Evolutionary conservation across 30 jellyfish, hydroid and myxozoan genomes (phyloP).

Genomic region (Sanderia malayensis): DNA sequence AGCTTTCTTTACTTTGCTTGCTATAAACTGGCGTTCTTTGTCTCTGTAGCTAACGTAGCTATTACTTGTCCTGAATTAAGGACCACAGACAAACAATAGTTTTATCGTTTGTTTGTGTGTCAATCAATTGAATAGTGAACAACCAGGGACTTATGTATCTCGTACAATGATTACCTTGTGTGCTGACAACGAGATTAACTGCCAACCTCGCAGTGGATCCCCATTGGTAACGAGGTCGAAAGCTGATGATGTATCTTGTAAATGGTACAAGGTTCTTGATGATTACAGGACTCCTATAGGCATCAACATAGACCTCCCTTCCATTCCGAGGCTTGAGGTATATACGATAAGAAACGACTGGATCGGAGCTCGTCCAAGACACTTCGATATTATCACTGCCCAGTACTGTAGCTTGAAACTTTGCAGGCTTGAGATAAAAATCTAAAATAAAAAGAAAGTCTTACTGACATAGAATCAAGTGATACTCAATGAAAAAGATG

Average conservation of each 20-base stretch:
- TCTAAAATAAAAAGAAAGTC: not conserved
- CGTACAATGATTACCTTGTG: too few relatives aligned
- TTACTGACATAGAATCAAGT: too few relatives aligned
- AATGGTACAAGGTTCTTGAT: conserved; percentile 23
- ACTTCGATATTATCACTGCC: conserved; percentile 2
- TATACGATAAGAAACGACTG: conserved; percentile 2
- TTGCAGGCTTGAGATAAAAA: not conserved
- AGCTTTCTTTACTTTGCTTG: too few relatives aligned
- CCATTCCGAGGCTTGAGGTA: conserved; percentile 9
- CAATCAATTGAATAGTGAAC: too few relatives aligned
- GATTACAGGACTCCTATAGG: conserved; percentile 6
- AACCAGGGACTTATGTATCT: too few relatives aligned
- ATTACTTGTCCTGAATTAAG: too few relatives aligned
- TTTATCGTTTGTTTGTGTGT: too few relatives aligned
- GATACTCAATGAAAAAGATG: too few relatives aligned
- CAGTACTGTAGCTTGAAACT: not conserved
- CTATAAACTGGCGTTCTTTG: too few relatives aligned
- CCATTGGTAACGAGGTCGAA: conserved; percentile 38
- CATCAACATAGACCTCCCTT: conserved; percentile 8
- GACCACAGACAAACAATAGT: too few relatives aligned
- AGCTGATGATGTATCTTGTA: conserved; percentile 28
- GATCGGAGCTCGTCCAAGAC: not conserved
- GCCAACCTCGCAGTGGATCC: conserved; percentile 48
- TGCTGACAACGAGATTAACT: conserved; percentile 19
- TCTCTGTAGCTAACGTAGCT: too few relatives aligned